Conservation (phyloP, 2,113 vertebrate genomes). For the Podiceps cristatus region DNA sequence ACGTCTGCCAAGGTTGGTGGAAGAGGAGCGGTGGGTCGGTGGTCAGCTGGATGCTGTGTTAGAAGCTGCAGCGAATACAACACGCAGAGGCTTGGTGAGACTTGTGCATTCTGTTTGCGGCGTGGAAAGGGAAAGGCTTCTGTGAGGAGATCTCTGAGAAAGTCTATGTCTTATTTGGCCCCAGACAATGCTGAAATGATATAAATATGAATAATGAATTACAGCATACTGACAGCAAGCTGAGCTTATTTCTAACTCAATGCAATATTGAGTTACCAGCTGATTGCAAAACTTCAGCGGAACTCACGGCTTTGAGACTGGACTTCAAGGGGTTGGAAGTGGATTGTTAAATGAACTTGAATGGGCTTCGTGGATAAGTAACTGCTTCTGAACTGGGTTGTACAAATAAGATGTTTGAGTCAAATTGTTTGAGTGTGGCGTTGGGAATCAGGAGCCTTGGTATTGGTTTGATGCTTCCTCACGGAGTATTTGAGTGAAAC, state of each 20-base stretch:
- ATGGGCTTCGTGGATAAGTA: neutral
- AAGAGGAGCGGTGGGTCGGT: rapidly evolving
- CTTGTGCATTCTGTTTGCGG: rapidly evolving
- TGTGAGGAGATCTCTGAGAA: neutral
- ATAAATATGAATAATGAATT: neutral
- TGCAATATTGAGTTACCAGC: neutral
- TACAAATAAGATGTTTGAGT: neutral
- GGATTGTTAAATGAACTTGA: neutral
- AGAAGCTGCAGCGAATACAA: rapidly evolving
- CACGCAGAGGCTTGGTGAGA: neutral
- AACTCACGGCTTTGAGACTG: neutral
- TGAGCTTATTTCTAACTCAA: neutral
- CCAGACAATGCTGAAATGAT: neutral
- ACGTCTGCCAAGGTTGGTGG: rapidly evolving
- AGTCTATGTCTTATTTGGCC: neutral
- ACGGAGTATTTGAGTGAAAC: neutral
- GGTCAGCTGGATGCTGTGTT: neutral
- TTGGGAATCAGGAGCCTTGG: neutral
- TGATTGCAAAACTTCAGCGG: neutral
- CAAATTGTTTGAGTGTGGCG: neutral
- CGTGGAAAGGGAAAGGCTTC: neutral
- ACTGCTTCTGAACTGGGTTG: neutral
- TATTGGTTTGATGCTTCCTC: neutral
- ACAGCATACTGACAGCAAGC: neutral
- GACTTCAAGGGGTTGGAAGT: neutral